phyloP scores from a whole-genome alignment of 2,113 vertebrate genomes.

The Mellivora capensis region DNA sequence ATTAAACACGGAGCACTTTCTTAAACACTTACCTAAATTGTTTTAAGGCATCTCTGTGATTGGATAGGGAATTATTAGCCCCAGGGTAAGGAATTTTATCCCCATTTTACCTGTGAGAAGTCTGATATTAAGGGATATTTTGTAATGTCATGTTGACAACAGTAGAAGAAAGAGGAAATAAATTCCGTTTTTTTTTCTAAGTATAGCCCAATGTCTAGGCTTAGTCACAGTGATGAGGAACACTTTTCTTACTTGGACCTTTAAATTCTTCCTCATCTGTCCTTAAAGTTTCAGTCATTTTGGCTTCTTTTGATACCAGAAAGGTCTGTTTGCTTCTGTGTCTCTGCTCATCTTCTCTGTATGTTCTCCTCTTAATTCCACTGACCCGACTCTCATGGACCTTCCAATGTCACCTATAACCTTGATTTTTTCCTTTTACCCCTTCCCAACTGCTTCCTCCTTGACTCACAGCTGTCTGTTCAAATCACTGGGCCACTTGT shows the following conservation, averaged over 20 bases:
- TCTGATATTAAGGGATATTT: neutral
- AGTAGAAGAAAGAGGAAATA: neutral
- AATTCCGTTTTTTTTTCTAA: neutral
- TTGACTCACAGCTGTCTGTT: neutral
- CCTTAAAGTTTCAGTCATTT: neutral
- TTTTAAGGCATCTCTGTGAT: neutral
- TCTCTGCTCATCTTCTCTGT: neutral
- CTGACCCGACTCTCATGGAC: neutral
- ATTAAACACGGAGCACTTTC: neutral
- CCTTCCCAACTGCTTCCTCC: neutral
- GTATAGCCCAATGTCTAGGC: neutral
- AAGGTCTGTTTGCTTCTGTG: neutral
- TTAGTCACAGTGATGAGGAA: neutral
- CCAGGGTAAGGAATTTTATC: neutral
- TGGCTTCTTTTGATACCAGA: neutral
- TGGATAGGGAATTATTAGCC: neutral
- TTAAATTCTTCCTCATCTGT: neutral
- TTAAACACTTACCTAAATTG: neutral
- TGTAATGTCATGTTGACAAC: neutral
- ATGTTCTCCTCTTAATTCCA: neutral
- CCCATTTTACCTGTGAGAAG: neutral
- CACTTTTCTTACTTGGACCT: neutral
- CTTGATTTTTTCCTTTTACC: neutral
- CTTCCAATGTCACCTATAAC: neutral
- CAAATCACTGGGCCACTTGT: neutral